These are phyloP conservation scores for Pteropus rufus DNA, from an alignment of 2,797 vertebrate species.

Conservation along the genomic window DNA sequence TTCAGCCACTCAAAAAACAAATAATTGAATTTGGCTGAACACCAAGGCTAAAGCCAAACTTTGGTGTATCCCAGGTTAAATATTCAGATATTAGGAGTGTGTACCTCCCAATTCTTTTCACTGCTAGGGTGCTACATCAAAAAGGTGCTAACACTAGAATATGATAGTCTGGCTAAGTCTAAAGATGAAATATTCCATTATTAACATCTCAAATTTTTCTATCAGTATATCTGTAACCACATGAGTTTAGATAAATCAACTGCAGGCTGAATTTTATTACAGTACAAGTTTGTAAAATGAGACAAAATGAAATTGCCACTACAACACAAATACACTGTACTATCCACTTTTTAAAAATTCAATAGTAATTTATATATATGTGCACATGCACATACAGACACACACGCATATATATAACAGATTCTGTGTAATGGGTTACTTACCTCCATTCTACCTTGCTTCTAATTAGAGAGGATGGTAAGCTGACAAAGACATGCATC, in stretches of 20 bases:
- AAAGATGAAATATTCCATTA: background rate
- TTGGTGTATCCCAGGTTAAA: background rate
- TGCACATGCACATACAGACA: background rate
- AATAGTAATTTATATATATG: background rate
- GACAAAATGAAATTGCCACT: background rate
- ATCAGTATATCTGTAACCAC: background rate
- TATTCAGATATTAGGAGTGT: background rate
- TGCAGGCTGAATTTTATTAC: background rate
- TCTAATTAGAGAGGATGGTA: background rate
- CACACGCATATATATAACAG: background rate
- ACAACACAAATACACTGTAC: background rate
- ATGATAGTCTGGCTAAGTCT: background rate
- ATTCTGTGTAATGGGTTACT: background rate
- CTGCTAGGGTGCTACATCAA: background rate
- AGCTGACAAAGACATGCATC: background rate
- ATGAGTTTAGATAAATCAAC: background rate
- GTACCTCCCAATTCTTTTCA: background rate
- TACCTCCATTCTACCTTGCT: background rate
- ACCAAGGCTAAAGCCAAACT: background rate
- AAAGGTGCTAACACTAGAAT: background rate
- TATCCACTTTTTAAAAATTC: background rate
- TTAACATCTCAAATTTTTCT: background rate
- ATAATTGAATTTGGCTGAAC: background rate
- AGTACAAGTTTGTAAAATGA: background rate
- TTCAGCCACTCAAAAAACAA: background rate